A percentile compares a stretch with the other conserved stretches of the same genome.
Evolutionary conservation across 2,888 invertebrate genomes (phyloP).

Genomic region (Thecocarcelia acutangulata): DNA sequence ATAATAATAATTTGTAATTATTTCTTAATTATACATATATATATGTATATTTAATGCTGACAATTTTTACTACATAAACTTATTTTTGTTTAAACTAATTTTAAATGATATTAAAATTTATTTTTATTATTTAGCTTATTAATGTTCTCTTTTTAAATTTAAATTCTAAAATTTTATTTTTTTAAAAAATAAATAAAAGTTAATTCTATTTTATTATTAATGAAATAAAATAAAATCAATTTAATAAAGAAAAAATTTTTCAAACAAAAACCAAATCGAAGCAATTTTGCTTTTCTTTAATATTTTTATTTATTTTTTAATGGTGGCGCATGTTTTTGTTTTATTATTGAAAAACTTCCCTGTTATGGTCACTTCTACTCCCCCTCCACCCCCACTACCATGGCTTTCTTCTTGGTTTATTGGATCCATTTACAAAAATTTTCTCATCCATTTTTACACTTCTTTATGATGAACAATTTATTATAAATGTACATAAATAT

Average conservation of each 20-base stretch:
- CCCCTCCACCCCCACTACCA: background rate
- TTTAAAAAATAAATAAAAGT: constrained; percentile 69
- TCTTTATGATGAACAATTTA: constrained; percentile 22
- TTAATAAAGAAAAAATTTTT: constrained; percentile 66
- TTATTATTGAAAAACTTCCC: background rate
- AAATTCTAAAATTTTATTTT: constrained; percentile 58
- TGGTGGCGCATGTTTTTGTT: constrained; percentile 44
- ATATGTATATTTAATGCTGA: constrained; percentile 1
- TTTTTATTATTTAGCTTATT: constrained; percentile 51
- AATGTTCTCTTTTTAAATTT: constrained; percentile 27
- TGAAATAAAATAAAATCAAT: constrained; percentile 44
- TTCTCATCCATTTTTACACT: constrained; percentile 27
- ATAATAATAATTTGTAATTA: constrained; percentile 57
- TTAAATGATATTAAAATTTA: constrained; percentile 26
- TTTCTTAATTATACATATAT: constrained; percentile 34
- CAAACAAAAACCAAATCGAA: constrained; percentile 17
- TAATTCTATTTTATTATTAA: constrained; percentile 46
- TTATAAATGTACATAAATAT: constrained; percentile 16
- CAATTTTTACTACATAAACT: constrained; percentile 13
- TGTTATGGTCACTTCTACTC: constrained; percentile 17
- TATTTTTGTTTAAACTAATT: constrained; percentile 43
- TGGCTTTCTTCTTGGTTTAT: constrained; percentile 44
- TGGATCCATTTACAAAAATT: constrained; percentile 36
- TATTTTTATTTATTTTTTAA: constrained; percentile 62
- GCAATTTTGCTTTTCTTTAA: constrained; percentile 32